Evolutionary conservation across 2,797 vertebrate species (phyloP), one percentile per base, ranked within the genome.

Genomic region (Helostoma temminkii): DNA sequence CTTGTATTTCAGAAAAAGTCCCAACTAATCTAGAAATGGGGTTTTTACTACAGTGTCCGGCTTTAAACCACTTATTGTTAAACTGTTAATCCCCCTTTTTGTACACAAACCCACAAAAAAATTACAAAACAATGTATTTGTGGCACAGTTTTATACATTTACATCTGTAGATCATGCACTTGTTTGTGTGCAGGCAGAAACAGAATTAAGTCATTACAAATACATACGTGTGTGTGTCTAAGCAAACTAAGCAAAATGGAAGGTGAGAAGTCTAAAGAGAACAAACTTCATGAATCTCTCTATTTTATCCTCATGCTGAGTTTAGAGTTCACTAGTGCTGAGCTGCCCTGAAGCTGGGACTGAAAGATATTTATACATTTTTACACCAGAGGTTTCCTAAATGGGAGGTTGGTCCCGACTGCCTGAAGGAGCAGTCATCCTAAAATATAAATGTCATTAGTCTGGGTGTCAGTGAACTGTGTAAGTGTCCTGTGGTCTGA

Each of bases 381-480:
- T 61, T 28, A 47, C 62, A 26, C 39, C 5, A 34, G 9, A 50
- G 37, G 42, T 53, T 19, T 36, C 16, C 24, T 19, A 22, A 64
- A 32, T 21, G 45, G 18, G 28, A 28, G 50, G 24, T 5, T 34
- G 52, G 42, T 69, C 52, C 53, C n/a, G n/a, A 18, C 11, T 2
- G 22, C 42, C 32, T 36, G n/a, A 15, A 48, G 39, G 55, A 52
- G 67, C 41, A 67, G 42, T 22, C 70, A 54, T 48, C 54, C 60
- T 46, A n/a, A 69, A 60, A 12, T 71, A n/a, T n/a, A n/a, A 58
- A 76, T 61, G 52, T 18, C 63, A 74, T 71, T 59, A 77, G 57
- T 64, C 54, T 67, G 58, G 36, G 42, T 64, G 52, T 71, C 73
- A 45, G 30, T 63, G 71, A 66, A 22, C 62, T 21, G 64, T 75